Evolutionary conservation across 2,888 invertebrate species (phyloP).

Genomic region (Aphodius granarius): DNA sequence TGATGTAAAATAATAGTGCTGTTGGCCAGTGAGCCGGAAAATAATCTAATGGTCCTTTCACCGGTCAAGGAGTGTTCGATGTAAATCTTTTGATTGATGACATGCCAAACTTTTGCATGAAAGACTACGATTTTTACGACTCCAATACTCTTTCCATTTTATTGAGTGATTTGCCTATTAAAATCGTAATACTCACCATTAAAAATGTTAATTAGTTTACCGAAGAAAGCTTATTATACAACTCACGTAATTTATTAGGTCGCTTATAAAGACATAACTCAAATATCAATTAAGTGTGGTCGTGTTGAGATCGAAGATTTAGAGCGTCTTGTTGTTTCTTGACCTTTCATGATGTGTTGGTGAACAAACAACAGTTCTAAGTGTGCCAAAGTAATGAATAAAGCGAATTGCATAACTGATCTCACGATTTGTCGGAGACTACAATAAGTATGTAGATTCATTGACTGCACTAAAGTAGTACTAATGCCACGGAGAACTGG

Average conservation of each 20-base stretch:
- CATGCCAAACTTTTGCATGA: neutral
- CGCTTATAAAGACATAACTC: neutral
- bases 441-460: neutral
- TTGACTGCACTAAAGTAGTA: neutral
- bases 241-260: neutral
- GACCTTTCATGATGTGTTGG: neutral
- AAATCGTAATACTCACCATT: neutral
- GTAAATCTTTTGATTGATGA: neutral
- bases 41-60: neutral
- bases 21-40: neutral
- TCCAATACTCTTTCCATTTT: neutral
- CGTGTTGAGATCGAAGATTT: too few species aligned
- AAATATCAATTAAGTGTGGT: neutral
- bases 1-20: neutral
- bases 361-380: neutral
- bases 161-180: neutral
- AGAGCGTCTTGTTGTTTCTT: neutral
- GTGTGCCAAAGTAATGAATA: neutral
- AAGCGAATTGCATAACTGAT: neutral
- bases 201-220: neutral
- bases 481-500: neutral
- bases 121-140: neutral
- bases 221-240: neutral
- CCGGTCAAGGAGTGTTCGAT: neutral
- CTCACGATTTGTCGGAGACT: neutral